Percentiles rank a stretch among this genome's conserved stretches.
Evolutionary conservation across 2,888 invertebrate species (phyloP).

Genomic region (Drosophila picticornis): DNA sequence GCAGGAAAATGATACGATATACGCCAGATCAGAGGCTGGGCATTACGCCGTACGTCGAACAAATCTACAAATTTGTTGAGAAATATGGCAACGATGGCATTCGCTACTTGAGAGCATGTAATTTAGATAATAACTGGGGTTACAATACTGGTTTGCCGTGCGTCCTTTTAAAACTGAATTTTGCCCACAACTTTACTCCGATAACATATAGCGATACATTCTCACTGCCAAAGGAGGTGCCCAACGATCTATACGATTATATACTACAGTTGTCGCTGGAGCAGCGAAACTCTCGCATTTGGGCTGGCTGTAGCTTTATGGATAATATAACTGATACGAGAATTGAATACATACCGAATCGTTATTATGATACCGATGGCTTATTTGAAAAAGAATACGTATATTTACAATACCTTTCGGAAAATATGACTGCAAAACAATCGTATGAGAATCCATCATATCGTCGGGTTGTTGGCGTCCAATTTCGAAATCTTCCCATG

Average conservation of each 20-base stretch:
- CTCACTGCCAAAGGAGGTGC: slow-evolving; percentile 43
- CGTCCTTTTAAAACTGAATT: slow-evolving; percentile 64
- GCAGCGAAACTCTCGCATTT: slow-evolving; percentile 54
- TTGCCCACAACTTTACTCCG: slow-evolving; percentile 42
- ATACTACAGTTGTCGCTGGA: slow-evolving; percentile 42
- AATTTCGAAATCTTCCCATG: slow-evolving; percentile 49
- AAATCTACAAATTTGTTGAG: slow-evolving; percentile 37
- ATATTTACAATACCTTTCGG: slow-evolving; percentile 23
- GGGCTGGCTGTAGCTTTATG: slow-evolving; percentile 43
- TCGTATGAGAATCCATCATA: slow-evolving; percentile 32
- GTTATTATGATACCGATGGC: slow-evolving; percentile 40
- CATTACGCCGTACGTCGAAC: slow-evolving; percentile 13
- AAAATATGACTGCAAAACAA: slow-evolving; percentile 24
- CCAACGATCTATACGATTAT: slow-evolving; percentile 43
- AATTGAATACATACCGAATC: slow-evolving; percentile 50
- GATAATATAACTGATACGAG: not conserved
- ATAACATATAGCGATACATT: slow-evolving; percentile 44
- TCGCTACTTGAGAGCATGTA: slow-evolving; percentile 38
- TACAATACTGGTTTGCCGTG: slow-evolving; percentile 52
- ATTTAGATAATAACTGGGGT: slow-evolving; percentile 60
- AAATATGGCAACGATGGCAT: slow-evolving; percentile 32
- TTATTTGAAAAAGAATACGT: slow-evolving; percentile 26
- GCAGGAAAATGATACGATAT: slow-evolving; percentile 36
- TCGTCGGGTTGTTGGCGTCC: slow-evolving; percentile 59
- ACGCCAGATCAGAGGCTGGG: slow-evolving; percentile 20